phyloP scores from a whole-genome alignment of 2,888 invertebrate genomes.

The Lottia scabra region DNA sequence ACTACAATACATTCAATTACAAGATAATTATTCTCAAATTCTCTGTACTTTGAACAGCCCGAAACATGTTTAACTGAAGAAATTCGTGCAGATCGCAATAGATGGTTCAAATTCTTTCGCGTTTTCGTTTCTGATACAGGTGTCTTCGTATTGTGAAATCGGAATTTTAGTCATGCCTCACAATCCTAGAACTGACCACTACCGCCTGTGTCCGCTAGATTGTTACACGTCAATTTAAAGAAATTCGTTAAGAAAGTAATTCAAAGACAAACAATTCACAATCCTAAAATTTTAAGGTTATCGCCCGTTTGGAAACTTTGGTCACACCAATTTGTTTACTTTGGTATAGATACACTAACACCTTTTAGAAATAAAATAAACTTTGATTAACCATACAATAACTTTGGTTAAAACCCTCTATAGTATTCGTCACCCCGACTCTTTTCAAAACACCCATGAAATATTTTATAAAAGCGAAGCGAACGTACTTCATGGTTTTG shows the following conservation, averaged over 20 bases:
- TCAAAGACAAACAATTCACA: neutral
- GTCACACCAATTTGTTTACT: neutral
- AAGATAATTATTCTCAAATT: neutral
- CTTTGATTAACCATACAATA: neutral
- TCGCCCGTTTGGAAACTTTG: constrained; percentile 3
- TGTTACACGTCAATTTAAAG: neutral
- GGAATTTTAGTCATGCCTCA: neutral
- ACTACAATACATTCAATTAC: neutral
- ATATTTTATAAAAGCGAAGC: too few species aligned
- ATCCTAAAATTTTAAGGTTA: neutral
- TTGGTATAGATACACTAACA: neutral
- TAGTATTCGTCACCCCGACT: too few species aligned
- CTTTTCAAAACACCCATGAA: too few species aligned
- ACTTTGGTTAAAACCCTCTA: neutral
- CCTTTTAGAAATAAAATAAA: neutral
- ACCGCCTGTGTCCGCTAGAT: neutral
- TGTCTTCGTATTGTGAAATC: neutral
- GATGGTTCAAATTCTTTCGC: neutral
- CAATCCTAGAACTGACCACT: neutral
- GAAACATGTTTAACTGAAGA: neutral
- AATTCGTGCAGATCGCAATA: neutral
- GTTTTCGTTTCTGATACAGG: neutral
- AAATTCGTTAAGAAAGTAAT: neutral
- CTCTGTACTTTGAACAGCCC: neutral
- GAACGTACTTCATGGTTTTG: too few species aligned